Percentiles rank a stretch among this genome's conserved stretches.
Evolutionary conservation across 1,140 invertebrate species (phyloP).

Genomic region (Chrysomallon squamiferum): DNA sequence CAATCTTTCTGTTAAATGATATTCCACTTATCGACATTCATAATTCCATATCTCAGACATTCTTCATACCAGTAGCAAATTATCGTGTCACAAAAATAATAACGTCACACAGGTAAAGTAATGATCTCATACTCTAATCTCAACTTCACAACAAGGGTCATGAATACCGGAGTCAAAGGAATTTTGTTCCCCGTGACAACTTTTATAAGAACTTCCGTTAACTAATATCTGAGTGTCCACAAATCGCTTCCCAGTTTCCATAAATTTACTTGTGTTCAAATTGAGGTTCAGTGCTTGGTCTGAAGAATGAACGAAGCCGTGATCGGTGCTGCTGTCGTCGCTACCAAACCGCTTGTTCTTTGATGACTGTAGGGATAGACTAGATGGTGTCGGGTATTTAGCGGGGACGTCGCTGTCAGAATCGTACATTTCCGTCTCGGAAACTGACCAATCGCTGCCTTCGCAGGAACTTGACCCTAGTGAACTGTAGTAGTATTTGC

Average conservation of each 20-base stretch:
- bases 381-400: slow-evolving; percentile 15
- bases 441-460: slow-evolving; percentile 34
- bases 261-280: not conserved
- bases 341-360: not conserved
- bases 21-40: no score
- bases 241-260: not conserved
- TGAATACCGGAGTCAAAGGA: slow-evolving; percentile 51
- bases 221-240: not conserved
- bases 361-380: not conserved
- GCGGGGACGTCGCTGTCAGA: slow-evolving; percentile 29
- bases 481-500: slow-evolving; percentile 39
- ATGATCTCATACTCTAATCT: slow-evolving; percentile 5
- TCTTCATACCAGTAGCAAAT: no score
- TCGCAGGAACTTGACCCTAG: slow-evolving; percentile 28
- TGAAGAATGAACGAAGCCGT: not conserved
- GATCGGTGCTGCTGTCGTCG: slow-evolving; percentile 3
- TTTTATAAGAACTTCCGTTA: slow-evolving; percentile 9
- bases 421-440: slow-evolving; percentile 46
- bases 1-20: no score
- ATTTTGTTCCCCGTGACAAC: slow-evolving; percentile 31
- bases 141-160: slow-evolving; percentile 19
- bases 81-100: no score
- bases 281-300: not conserved
- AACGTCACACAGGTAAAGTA: no score
- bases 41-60: no score